These are phyloP conservation scores for Spatulosminthurus flaviceps DNA, from an alignment of 2,888 invertebrate genomes.

Conservation along the genomic window DNA sequence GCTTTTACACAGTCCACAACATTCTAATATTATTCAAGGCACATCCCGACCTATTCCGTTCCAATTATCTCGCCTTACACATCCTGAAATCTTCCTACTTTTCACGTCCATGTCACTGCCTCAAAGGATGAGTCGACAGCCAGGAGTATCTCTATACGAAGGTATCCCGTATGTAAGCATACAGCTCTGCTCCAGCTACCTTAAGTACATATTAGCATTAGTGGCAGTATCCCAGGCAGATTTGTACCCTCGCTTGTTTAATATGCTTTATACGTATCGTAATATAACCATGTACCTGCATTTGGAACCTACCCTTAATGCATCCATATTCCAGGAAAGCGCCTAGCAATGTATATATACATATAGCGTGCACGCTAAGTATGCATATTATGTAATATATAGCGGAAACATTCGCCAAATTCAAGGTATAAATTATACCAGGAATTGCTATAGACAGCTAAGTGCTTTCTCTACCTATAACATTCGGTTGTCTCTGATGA, in stretches of 20 bases:
- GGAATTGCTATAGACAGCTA: no score
- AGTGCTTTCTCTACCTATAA: no score
- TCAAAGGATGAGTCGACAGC: conserved; percentile 2
- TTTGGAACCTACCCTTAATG: no score
- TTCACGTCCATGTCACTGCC: conserved; percentile 26
- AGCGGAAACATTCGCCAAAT: no score
- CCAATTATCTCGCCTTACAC: conserved; percentile 62
- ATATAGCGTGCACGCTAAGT: no score
- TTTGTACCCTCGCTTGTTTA: neutral
- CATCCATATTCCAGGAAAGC: no score
- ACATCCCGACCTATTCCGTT: conserved; percentile 62
- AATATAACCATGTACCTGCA: no score
- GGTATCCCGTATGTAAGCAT: neutral
- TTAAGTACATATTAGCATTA: neutral
- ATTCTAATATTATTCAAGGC: conserved; percentile 61
- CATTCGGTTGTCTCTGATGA: neutral
- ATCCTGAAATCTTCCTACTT: conserved; percentile 33
- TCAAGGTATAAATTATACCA: no score
- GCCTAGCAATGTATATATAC: no score
- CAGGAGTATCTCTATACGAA: neutral
- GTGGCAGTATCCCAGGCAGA: no score
- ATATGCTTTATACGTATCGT: neutral
- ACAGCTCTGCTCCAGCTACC: neutral
- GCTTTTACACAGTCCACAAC: conserved; percentile 26
- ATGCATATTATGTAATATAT: no score